Percentiles rank a stretch among this genome's conserved stretches.
Evolutionary conservation across 2,888 invertebrate genomes (phyloP).

Genomic region (Nasonovia ribisnigri): DNA sequence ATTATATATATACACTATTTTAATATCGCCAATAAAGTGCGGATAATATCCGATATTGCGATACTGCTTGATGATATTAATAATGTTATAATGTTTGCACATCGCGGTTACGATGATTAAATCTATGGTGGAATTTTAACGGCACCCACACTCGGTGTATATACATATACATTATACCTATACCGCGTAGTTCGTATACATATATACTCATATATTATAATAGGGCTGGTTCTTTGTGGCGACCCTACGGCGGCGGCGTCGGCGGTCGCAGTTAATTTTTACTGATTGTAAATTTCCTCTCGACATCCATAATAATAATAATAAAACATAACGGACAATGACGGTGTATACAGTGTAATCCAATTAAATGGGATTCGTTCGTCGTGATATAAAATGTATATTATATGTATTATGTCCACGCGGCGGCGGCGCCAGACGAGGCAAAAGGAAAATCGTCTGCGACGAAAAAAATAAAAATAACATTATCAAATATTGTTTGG

Average conservation of each 20-base stretch:
- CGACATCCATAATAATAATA: background rate
- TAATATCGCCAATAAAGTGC: background rate
- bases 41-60: background rate
- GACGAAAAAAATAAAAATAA: background rate
- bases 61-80: background rate
- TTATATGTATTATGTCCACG: background rate
- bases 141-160: background rate
- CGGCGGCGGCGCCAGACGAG: background rate
- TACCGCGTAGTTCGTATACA: background rate
- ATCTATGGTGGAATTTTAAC: background rate
- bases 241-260: background rate
- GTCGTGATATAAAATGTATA: background rate
- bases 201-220: background rate
- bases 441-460: background rate
- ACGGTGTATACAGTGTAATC: background rate
- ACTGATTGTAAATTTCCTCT: constrained; percentile 9
- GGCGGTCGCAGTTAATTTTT: background rate
- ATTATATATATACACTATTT: background rate
- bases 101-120: background rate
- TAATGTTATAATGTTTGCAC: background rate
- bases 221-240: background rate
- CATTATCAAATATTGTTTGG: constrained; percentile 25
- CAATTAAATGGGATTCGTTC: constrained; percentile 7
- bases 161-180: background rate
- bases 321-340: background rate